Percentiles rank a stretch among this genome's conserved stretches.
phyloP scores from a whole-genome alignment of 2,113 vertebrate genomes.

The Phylloscopus trochilus region DNA sequence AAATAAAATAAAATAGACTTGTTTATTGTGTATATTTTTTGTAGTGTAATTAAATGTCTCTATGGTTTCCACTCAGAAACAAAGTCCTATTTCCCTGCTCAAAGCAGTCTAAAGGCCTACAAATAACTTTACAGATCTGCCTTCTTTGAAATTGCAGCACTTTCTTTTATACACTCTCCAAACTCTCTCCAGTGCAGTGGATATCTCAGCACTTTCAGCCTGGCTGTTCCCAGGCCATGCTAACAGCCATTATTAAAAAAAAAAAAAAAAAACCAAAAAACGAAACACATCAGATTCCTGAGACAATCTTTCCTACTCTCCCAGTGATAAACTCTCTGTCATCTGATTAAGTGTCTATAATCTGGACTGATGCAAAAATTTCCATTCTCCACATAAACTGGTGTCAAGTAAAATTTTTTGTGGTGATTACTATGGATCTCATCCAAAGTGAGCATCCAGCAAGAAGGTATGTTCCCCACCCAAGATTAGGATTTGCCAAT shows the following conservation, averaged over 20 bases:
- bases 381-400: not conserved
- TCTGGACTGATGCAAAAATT: not conserved
- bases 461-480: not conserved
- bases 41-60: conserved; percentile 65
- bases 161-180: not conserved
- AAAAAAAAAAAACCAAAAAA: not conserved
- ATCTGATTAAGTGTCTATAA: not conserved
- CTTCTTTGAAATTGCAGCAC: not conserved
- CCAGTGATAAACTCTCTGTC: not conserved
- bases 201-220: not conserved
- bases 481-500: not conserved
- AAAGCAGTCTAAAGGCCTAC: not conserved
- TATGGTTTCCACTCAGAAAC: conserved; percentile 17
- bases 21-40: conserved; percentile 62
- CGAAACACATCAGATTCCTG: not conserved
- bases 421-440: not conserved
- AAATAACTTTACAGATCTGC: not conserved
- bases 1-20: conserved; percentile 62
- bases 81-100: not conserved
- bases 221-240: not conserved
- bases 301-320: not conserved
- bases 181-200: not conserved
- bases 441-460: not conserved
- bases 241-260: not conserved
- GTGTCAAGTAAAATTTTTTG: not conserved